A percentile compares a stretch with the other conserved stretches of the same genome.
These are phyloP conservation scores for Pediacus dermestoides DNA, from an alignment of 2,888 invertebrate genomes.

Conservation along the genomic window DNA sequence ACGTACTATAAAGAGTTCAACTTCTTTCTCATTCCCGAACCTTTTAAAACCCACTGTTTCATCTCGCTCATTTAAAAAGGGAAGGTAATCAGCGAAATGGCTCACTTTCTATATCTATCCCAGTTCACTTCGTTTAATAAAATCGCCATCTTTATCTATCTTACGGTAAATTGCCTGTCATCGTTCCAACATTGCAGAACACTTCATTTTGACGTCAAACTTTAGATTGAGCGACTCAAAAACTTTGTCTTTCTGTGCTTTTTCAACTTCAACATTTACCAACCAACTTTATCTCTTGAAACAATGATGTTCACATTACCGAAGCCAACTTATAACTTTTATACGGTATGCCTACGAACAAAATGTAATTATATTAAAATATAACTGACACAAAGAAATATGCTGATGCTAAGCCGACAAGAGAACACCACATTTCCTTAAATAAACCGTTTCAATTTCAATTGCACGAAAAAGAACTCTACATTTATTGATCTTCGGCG, in stretches of 20 bases:
- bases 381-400: too few species aligned
- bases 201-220: constrained; percentile 43
- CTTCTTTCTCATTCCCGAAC: constrained; percentile 26
- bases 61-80: constrained; percentile 33
- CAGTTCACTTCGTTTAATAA: constrained; percentile 15
- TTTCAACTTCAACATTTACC: constrained; percentile 34
- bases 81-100: constrained; percentile 40
- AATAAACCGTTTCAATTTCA: too few species aligned
- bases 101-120: constrained; percentile 26
- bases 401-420: too few species aligned
- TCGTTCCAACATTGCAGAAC: constrained; percentile 41
- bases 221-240: constrained; percentile 39
- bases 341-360: constrained; percentile 24
- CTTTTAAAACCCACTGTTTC: constrained; percentile 23
- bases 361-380: constrained; percentile 26
- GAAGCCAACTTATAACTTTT: constrained; percentile 27
- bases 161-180: constrained; percentile 40
- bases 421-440: too few species aligned
- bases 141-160: constrained; percentile 19
- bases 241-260: constrained; percentile 34
- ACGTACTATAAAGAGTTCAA: constrained; percentile 29
- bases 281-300: constrained; percentile 33
- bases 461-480: too few species aligned
- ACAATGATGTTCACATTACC: constrained; percentile 36
- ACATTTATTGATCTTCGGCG: too few species aligned